Base-by-base conservation (phyloP, 2,888 invertebrate species). In the Scaptomyza caliginosa region DNA sequence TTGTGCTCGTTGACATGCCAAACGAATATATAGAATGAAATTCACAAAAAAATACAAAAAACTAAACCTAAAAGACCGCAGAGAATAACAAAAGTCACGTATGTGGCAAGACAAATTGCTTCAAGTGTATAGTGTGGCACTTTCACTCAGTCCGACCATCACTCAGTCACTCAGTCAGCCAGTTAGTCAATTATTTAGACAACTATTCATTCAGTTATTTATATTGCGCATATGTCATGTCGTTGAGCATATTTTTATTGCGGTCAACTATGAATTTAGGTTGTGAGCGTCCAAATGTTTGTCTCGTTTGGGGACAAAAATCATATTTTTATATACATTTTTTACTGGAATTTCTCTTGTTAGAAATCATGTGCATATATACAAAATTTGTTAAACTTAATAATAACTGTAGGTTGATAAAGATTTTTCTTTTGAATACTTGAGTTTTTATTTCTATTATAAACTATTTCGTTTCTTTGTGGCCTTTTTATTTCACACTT, bases 161-260 rank as follows among this genome's bases (percentile, higher is more conserved):
- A 50, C 28, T 30, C 49, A 49, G 39, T 24, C 51, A 23, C 24
- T 36, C 69, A 46, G 42, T 57, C 51, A 34, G 17, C 23, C 54
- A 34, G 34, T 34, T 16, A 34, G 34, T 34, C 34, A 34, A 34
- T 34, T 34, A 34, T 34, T 34, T 34, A 34, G 34, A 34, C 34
- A 34, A 34, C 34, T 67, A 64, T 76, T 64, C 60, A 68, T 70
- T 70, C 72, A 72, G 85, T 86, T 81, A 81, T 86, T 81, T 80
- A 86, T 87, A 87, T 87, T 79, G 83, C 86, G 83, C 88, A 83
- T 83, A 82, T 72, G 85, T 56, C 75, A 75, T 67, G 72, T 66
- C 54, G 64, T 77, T 60, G 63, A 68, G 69, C 62, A 77, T 78
- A 77, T 68, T 77, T 77, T 58, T 59, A 71, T 65, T 86, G 74